Conservation (phyloP, 2,797 vertebrate genomes). For the Pitangus sulphuratus region DNA sequence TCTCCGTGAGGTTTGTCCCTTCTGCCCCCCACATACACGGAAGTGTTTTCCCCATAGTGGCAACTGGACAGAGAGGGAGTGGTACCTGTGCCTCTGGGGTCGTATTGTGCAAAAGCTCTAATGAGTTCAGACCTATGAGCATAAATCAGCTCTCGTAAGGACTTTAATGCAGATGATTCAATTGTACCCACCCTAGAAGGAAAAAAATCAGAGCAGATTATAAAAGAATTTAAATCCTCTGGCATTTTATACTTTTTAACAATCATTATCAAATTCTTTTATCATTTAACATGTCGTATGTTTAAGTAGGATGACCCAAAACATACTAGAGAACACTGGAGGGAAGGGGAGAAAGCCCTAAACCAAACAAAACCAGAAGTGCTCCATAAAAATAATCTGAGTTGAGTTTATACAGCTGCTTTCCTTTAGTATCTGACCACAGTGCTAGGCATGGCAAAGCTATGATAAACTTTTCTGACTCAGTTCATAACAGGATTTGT, state of each 20-base stretch:
- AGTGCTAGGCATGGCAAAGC: background rate
- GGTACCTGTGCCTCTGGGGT: conserved; percentile 83
- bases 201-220: background rate
- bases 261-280: background rate
- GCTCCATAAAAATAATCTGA: background rate
- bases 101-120: conserved; percentile 83
- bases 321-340: background rate
- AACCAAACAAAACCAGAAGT: background rate
- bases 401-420: background rate
- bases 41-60: background rate
- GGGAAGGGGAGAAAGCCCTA: fast-evolving
- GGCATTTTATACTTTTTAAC: background rate
- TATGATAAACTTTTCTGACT: background rate
- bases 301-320: background rate
- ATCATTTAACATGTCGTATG: background rate
- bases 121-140: conserved; percentile 87
- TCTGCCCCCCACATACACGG: fast-evolving
- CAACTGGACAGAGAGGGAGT: background rate
- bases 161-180: conserved; percentile 88
- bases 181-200: conserved; percentile 83
- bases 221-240: background rate
- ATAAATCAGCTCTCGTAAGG: conserved; percentile 89
- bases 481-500: conserved; percentile 6
- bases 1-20: background rate
- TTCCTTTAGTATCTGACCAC: background rate